A percentile compares a stretch with the other conserved stretches of the same genome.
Conservation (phyloP, 2,888 invertebrate genomes). For the Hermaeophaga mercurialis region DNA sequence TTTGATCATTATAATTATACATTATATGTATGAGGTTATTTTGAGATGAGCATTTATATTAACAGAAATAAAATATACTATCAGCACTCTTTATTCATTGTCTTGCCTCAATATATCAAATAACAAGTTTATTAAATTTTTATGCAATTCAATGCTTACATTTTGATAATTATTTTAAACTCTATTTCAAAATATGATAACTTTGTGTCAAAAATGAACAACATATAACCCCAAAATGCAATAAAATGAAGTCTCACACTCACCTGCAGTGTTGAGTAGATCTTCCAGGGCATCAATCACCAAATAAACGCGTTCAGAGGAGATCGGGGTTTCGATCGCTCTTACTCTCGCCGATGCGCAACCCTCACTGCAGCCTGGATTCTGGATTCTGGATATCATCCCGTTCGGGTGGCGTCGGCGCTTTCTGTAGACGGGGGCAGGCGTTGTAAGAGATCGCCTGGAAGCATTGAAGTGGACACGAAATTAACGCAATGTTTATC, state of each 20-base stretch:
- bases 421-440: slow-evolving; percentile 18
- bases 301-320: slow-evolving; percentile 13
- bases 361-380: slow-evolving; percentile 53
- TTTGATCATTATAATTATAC: too few relatives aligned
- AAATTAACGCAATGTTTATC: slow-evolving; percentile 27
- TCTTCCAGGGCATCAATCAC: slow-evolving; percentile 25
- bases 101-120: too few relatives aligned
- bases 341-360: slow-evolving; percentile 46
- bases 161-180: not conserved
- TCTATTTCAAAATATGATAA: not conserved
- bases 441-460: slow-evolving; percentile 19
- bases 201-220: not conserved
- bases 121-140: too few relatives aligned
- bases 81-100: too few relatives aligned
- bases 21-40: too few relatives aligned
- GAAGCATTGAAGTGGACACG: slow-evolving; percentile 23
- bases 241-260: slow-evolving; percentile 17
- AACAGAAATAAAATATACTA: too few relatives aligned
- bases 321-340: slow-evolving; percentile 24
- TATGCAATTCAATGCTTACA: not conserved
- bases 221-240: not conserved
- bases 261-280: slow-evolving; percentile 34
- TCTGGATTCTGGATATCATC: slow-evolving; percentile 40
- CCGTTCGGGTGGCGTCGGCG: slow-evolving; percentile 42
- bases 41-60: too few relatives aligned